Base-by-base conservation (phyloP, 2,888 invertebrate species). In the Lymantria dispar region DNA sequence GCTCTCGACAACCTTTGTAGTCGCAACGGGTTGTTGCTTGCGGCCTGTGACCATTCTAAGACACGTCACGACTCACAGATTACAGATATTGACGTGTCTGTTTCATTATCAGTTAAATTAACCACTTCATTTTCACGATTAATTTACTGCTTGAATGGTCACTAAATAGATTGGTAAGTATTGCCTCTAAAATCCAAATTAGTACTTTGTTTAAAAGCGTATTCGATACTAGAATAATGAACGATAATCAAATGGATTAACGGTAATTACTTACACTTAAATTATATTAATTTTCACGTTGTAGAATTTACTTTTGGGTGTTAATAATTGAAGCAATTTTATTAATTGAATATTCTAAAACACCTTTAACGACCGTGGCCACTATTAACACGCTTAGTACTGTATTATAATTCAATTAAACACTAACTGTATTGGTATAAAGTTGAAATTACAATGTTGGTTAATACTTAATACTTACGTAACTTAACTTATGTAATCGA, bases 1-100 rank as follows among this genome's bases (percentile, higher is more conserved):
- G 78, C 78, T 80, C 82, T 75, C 77, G 76, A 76, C 85, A 85
- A 87, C 87, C 86, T 87, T 81, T 84, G 82, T 79, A 70, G 78
- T 70, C 76, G 64, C 78, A 74, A 75, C 83, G 81, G 75, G 78
- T 80, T 80, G 78, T 79, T 79, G 75, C 68, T 70, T 58, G 56
- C 52, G 48, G 53, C 62, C 53, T 60, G 69, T 68, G 51, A 69
- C 76, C 77, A 76, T 72, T 74, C 69, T 58, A 61, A 59, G 58
- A 65, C 46, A 70, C 73, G 76, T 60, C 67, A 78, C 77, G 76
- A 70, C 54, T 62, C 62, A 44, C 8, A 54, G 46, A 44, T 50
- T 9, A 7, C 11, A 40, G 15, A 15, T 42, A 7, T 48, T 54
- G 37, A 57, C 49, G 47, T 45, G 44, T 30, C n/a, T n/a, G 9